These are phyloP conservation scores for Dryobotodes eremita DNA, from an alignment of 2,888 invertebrate genomes.

Conservation along the genomic window DNA sequence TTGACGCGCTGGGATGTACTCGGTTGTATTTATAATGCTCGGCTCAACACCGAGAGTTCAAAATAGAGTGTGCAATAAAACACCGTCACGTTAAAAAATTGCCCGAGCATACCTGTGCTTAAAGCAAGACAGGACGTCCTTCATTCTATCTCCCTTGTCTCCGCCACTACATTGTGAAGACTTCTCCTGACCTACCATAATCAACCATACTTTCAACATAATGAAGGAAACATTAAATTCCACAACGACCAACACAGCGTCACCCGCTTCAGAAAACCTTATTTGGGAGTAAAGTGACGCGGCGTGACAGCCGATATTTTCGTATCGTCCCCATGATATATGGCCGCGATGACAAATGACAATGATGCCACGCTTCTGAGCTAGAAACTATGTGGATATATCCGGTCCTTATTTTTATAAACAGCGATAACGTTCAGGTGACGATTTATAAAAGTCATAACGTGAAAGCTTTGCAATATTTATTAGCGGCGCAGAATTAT, in stretches of 20 bases:
- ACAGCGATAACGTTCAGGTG: slow-evolving; percentile 17
- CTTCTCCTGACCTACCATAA: slow-evolving; percentile 7
- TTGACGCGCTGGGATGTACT: background rate
- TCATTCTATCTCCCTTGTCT: background rate
- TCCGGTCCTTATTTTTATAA: slow-evolving; percentile 31
- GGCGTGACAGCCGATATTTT: slow-evolving; percentile 59
- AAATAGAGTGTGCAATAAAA: background rate
- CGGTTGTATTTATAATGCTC: background rate
- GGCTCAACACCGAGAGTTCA: background rate
- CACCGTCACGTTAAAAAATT: background rate
- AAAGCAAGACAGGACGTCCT: background rate
- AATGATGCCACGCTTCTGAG: slow-evolving; percentile 45
- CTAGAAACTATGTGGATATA: slow-evolving; percentile 18
- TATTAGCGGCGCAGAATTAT: background rate
- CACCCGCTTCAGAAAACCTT: slow-evolving; percentile 45
- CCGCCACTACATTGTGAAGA: background rate
- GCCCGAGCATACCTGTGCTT: background rate
- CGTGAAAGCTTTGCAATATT: slow-evolving; percentile 20
- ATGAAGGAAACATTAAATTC: slow-evolving; percentile 7
- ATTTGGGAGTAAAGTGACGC: slow-evolving; percentile 47
- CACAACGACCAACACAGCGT: background rate
- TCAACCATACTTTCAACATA: background rate
- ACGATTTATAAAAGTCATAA: slow-evolving; percentile 21
- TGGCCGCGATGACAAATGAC: slow-evolving; percentile 65
- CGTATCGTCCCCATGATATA: slow-evolving; percentile 60